phyloP scores from a whole-genome alignment of 1,140 invertebrate species.

The Luehdorfia chinensis region DNA sequence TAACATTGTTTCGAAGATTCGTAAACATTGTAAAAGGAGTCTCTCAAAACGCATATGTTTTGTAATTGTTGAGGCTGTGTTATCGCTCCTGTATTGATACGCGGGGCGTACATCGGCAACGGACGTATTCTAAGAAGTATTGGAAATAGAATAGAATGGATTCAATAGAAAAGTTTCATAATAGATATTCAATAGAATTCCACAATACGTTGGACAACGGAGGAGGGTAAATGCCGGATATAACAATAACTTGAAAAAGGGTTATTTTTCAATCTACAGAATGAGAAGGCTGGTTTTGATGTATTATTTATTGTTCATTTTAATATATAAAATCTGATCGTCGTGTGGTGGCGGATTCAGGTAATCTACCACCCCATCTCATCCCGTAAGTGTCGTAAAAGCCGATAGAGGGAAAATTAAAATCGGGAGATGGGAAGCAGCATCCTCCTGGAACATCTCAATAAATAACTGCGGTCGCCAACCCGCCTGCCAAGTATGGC shows the following conservation, averaged over 20 bases:
- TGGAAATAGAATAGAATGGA: constrained; percentile 1
- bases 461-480: too few species aligned
- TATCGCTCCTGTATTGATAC: neutral
- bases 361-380: too few species aligned
- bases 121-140: constrained; percentile 2
- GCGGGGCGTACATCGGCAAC: neutral
- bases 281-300: neutral
- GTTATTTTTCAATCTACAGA: neutral
- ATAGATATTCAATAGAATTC: neutral
- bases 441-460: too few species aligned
- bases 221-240: neutral
- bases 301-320: neutral
- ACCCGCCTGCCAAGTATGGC: too few species aligned
- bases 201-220: constrained; percentile 1
- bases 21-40: too few species aligned
- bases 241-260: constrained; percentile 2
- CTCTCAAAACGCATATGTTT: neutral
- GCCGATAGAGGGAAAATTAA: too few species aligned
- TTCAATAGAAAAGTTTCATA: neutral
- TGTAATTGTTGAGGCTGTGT: neutral
- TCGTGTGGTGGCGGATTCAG: too few species aligned
- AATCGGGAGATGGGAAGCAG: too few species aligned
- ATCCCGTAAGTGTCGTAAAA: too few species aligned
- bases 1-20: too few species aligned
- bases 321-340: too few species aligned